Evolutionary conservation across 1,140 invertebrate species (phyloP), one percentile per base, ranked within the genome.

Genomic region (Colletes gigas): DNA sequence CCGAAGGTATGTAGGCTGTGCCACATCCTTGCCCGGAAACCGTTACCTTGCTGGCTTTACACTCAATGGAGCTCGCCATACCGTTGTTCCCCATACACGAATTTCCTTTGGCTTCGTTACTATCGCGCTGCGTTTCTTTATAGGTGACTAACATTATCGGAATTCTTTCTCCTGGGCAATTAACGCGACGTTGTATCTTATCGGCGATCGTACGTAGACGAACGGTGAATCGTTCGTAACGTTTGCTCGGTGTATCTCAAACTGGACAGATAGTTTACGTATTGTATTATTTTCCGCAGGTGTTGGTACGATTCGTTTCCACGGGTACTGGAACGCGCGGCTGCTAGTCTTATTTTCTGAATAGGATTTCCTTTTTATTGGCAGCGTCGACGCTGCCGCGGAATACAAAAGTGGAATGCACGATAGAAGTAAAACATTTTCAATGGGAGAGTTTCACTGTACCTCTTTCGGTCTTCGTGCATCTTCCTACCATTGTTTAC

Each of bases 21-120:
- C 92, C 90, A 93, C 92, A 92, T 93, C 92, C 91, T 92, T 90
- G 91, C 89, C 91, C 91, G 90, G 90, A 91, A 93, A 92, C 92
- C 92, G 92, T 93, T 92, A 93, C 86, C 78, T 86, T 75, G 81
- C 86, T 87, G 89, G 83, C 87, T 92, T 85, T 91, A 90, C 89
- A 90, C 91, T 92, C 85, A 92, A 92, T 92, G 90, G 83, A 90
- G 88, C 86, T 83, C 87, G 78, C 83, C 83, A 85, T 87, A 87
- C 86, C 87, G 86, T 88, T 87, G 85, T 87, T 87, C 75, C 70
- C 79, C 80, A 83, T 88, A 88, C 81, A 85, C 81, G 87, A 87
- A 87, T 87, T 87, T 87, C 85, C 86, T 88, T 88, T 74, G 68
- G 66, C 78, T 62, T 72, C 76, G 67, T 68, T 68, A 65, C 59